Evolutionary conservation across 2,888 invertebrate species (phyloP).

Genomic region (Andricus quercusramuli): DNA sequence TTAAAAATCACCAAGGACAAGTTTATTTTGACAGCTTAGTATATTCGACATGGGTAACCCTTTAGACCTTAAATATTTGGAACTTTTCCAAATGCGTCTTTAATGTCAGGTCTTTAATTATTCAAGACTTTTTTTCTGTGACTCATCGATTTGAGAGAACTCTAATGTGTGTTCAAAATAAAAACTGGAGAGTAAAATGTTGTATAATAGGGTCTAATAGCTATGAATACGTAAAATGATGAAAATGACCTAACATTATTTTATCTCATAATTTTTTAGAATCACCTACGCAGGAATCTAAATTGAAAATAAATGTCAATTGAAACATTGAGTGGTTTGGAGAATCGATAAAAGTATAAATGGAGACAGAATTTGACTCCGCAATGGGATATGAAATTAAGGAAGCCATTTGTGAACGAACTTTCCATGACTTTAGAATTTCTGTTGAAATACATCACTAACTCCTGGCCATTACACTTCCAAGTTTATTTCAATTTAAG

Average conservation of each 20-base stretch:
- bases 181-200: background rate
- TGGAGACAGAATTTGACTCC: conserved; percentile 3
- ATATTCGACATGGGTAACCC: background rate
- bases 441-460: conserved; percentile 24
- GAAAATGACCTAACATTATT: background rate
- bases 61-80: conserved; percentile 2
- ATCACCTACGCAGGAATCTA: background rate
- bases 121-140: background rate
- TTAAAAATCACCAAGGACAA: background rate
- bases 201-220: background rate
- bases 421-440: conserved; percentile 26
- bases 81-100: conserved; percentile 12
- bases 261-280: background rate
- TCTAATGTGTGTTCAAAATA: background rate
- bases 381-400: conserved; percentile 21
- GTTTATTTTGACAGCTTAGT: background rate
- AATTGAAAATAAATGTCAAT: conserved; percentile 9
- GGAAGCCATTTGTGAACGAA: conserved; percentile 32
- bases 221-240: background rate
- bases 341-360: conserved; percentile 14
- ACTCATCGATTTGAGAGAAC: background rate
- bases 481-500: conserved; percentile 23
- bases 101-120: background rate
- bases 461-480: conserved; percentile 21
- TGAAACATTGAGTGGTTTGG: background rate